phyloP scores from a whole-genome alignment of 2,113 vertebrate species.

The Atractosteus spatula region DNA sequence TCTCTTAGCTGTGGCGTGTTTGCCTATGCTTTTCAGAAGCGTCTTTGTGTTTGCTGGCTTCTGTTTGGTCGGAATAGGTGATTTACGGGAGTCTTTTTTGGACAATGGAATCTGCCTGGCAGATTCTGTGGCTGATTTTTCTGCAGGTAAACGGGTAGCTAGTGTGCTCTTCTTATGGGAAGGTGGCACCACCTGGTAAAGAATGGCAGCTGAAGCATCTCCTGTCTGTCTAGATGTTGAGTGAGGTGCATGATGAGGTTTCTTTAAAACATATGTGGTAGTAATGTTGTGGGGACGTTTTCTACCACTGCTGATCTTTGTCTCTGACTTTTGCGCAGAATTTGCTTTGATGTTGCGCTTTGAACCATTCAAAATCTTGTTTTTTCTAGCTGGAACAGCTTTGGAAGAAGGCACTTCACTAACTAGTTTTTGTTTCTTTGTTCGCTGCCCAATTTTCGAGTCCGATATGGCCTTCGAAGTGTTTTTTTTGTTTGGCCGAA shows the following conservation, averaged over 20 bases:
- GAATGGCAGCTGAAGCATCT: not conserved
- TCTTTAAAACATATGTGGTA: no score
- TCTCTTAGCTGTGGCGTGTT: slow-evolving; percentile 7
- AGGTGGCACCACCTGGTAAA: not conserved
- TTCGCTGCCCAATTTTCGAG: slow-evolving; percentile 8
- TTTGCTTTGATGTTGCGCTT: slow-evolving; percentile 21
- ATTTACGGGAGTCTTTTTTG: no score
- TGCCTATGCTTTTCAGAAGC: slow-evolving; percentile 3
- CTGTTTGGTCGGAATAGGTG: slow-evolving; percentile 9
- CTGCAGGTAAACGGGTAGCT: no score
- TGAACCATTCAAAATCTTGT: slow-evolving; percentile 23
- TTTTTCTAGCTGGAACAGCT: slow-evolving; percentile 26
- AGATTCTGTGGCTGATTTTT: no score
- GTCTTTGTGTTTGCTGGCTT: slow-evolving; percentile 15
- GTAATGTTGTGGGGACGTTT: slow-evolving; percentile 12
- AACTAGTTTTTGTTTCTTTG: slow-evolving; percentile 17
- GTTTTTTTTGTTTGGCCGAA: slow-evolving; percentile 17
- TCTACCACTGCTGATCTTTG: slow-evolving; percentile 19
- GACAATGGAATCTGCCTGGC: no score
- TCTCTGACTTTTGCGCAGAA: slow-evolving; percentile 22
- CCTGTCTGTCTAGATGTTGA: slow-evolving; percentile 24
- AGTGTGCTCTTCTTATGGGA: not conserved
- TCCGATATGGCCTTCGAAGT: not conserved
- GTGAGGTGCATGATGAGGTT: slow-evolving; percentile 12
- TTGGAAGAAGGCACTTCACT: slow-evolving; percentile 25